Evolutionary conservation across 2,113 vertebrate species (phyloP), one percentile per base, ranked within the genome.

Genomic region (Zapornia atra): DNA sequence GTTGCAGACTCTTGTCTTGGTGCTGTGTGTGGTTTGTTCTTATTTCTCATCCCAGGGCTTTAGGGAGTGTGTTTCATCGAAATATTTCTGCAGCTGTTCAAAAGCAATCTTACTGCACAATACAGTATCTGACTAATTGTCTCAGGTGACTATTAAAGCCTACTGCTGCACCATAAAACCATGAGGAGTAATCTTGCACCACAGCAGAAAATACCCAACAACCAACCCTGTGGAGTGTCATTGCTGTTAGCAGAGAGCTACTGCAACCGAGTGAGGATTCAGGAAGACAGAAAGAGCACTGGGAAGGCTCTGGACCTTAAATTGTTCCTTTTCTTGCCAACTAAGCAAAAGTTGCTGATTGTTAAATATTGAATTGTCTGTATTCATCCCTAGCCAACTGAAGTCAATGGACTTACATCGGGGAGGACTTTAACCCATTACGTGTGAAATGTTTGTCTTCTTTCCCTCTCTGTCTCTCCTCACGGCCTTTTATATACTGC

Each of bases 111-210:
- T 36, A 66, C 31, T 66, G 68, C 71, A 91, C 88, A 91, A 86
- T 77, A 26, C 94, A 96, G 93, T 71, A 91, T 94, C 93, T 92
- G 92, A 97, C 96, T 96, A 96, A 96, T 94, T 96, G 96, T 96
- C 97, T 97, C 93, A 3, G 64, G 90, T 91, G 96, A 78, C 95
- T 90, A 90, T 95, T 96, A 96, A 97, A 95, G 66, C 71, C 94
- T 94, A 76, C 64, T 80, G 78, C 93, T 94, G 88, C 48, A 65
- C 76, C 88, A 90, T 96, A 97, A 97, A 97, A 91, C 84, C 93
- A 92, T 3, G 15, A 95, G 91, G 88, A 94, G 61, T 63, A 86
- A 96, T 93, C 81, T 54, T 95, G 93, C 83, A 79, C 90, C 28
- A 36, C 94, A 93, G 88, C 96, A 97, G 94, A 96, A 97, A 97